Percentiles rank a stretch among this genome's conserved stretches.
These are phyloP conservation scores for Drosophila kikkawai DNA, from an alignment of 1,140 invertebrate species.

Conservation along the genomic window DNA sequence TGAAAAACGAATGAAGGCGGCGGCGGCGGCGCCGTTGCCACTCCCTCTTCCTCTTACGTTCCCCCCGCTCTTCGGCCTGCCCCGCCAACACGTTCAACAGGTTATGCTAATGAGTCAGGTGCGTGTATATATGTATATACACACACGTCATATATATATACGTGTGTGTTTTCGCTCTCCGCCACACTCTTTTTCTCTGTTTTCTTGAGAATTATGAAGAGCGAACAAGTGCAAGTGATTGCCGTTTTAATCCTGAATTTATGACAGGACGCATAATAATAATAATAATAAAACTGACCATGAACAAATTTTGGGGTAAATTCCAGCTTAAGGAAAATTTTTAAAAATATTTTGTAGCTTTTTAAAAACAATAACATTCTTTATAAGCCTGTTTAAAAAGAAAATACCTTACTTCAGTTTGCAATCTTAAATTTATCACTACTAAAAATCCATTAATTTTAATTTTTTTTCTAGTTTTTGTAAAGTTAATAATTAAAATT, in stretches of 20 bases:
- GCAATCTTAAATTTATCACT: too few species aligned
- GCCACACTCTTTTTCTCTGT: neutral
- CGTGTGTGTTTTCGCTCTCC: neutral
- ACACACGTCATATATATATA: too few species aligned
- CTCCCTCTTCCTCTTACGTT: conserved; percentile 29
- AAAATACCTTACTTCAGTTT: too few species aligned
- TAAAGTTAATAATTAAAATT: too few species aligned
- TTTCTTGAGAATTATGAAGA: conserved; percentile 9
- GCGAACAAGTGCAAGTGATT: conserved; percentile 42
- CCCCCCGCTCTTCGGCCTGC: neutral
- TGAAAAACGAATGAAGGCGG: conserved; percentile 36
- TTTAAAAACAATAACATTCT: neutral
- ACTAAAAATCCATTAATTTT: too few species aligned
- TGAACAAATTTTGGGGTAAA: neutral
- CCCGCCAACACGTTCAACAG: conserved; percentile 61
- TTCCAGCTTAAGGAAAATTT: neutral
- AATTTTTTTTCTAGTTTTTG: too few species aligned
- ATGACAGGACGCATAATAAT: neutral
- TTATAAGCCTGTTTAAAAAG: too few species aligned
- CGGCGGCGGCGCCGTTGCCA: conserved; percentile 15
- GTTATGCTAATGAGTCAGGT: conserved; percentile 78
- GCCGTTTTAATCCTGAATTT: conserved; percentile 10
- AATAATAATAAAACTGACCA: neutral
- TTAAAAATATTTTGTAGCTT: too few species aligned
- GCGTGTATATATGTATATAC: conserved; percentile 5